A percentile compares a stretch with the other conserved stretches of the same genome.
phyloP scores from a whole-genome alignment of 2,888 invertebrate genomes.

The Thecocarcelia acutangulata region DNA sequence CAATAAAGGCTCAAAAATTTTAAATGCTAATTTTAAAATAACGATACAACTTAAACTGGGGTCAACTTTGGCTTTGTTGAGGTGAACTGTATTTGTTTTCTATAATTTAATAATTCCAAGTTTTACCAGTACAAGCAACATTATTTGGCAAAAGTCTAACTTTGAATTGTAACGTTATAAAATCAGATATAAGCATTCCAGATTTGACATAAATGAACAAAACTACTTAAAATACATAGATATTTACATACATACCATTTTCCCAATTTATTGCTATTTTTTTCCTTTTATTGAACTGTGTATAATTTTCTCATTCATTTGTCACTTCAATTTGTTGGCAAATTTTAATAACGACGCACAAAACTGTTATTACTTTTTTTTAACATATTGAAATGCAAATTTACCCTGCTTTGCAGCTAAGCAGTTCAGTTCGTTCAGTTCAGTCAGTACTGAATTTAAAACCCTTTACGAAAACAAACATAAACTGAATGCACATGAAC shows the following conservation, averaged over 20 bases:
- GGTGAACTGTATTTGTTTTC: too few relatives aligned
- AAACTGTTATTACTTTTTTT: conserved; percentile 43
- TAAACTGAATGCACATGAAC: conserved; percentile 68
- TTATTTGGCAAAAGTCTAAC: too few relatives aligned
- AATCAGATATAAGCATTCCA: too few relatives aligned
- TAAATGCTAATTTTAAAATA: too few relatives aligned
- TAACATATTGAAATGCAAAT: conserved; percentile 48
- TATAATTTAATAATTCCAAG: too few relatives aligned
- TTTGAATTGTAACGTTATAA: too few relatives aligned
- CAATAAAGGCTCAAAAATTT: too few relatives aligned
- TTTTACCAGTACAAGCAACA: too few relatives aligned
- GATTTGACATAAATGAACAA: too few relatives aligned
- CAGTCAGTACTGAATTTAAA: conserved; percentile 37
- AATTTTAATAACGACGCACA: conserved; percentile 35
- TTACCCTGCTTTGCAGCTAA: conserved; percentile 3
- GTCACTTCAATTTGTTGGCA: conserved; percentile 38
- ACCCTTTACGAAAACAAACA: conserved; percentile 58
- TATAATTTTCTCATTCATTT: conserved; percentile 32
- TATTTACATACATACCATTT: not conserved
- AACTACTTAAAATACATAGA: not conserved
- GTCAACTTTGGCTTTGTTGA: too few relatives aligned
- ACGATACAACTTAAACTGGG: too few relatives aligned
- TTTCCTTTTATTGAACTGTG: not conserved
- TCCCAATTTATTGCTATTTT: not conserved
- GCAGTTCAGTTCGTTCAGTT: too few relatives aligned